Base-by-base conservation (phyloP, 2,888 invertebrate species). In the Ormyrus labotus region DNA sequence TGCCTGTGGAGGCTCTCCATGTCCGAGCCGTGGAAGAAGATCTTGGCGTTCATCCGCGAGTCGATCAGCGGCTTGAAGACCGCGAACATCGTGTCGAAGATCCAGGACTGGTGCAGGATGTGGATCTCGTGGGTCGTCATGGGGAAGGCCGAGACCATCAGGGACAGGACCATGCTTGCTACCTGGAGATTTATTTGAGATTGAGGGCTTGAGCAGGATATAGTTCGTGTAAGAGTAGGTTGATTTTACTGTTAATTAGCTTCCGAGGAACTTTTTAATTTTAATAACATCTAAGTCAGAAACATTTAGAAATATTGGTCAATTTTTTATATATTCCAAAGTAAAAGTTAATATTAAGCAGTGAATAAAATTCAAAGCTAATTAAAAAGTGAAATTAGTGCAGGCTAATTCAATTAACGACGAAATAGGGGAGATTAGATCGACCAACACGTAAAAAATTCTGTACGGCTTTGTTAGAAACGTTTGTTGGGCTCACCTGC, bases 41-140 rank as follows among this genome's bases (percentile, higher is more conserved):
- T 92, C 87, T 92, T 90, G 53, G 94, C 92, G 10, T 92, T 92
- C 95, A 96, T 96, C 51, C 92, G 88, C 0, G 93, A 90, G 86
- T 94, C 94, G 47, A 96, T 91, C 47, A 96, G 92, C 0, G 96
- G 96, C 85, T 95, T 96, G 90, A 96, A 96, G 19, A 96, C 93
- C 83, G 93, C 94, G 89, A 94, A 96, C 71, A 95, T 94, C 83
- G 95, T 94, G 89, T 96, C 96, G 88, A 96, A 96, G 7, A 95
- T 90, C 96, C 96, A 96, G 0, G 96, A 95, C 88, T 96, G 95
- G 89, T 96, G 94, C 55, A 96, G 93, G 71, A 96, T 93, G 90
- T 96, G 96, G 77, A 96, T 93, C 0, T 95, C 94, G 83, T 95
- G 92, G 0, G 95, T 95, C 71, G 93, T 94, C 87, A 95, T 92